These are phyloP conservation scores for Acomys russatus DNA, from an alignment of 2,797 vertebrate species.

Conservation along the genomic window DNA sequence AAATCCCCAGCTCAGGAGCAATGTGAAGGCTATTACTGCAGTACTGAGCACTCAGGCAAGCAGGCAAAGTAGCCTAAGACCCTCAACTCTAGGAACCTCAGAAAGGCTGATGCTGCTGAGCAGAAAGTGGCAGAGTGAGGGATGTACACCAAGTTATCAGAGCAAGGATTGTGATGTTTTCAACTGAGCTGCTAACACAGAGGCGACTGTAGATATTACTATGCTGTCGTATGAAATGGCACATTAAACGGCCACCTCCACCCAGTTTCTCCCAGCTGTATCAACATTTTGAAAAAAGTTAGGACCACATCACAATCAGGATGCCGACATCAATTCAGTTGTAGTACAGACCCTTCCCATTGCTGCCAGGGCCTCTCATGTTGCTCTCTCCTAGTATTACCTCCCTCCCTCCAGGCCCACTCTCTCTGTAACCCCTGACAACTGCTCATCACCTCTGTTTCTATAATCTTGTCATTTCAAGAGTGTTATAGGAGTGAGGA, in stretches of 20 bases:
- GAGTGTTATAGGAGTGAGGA: not conserved
- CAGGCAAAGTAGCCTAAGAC: not conserved
- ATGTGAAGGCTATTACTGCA: not conserved
- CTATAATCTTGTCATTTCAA: not conserved
- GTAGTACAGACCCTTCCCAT: too few relatives aligned
- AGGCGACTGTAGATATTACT: not conserved
- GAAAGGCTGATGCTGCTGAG: not conserved
- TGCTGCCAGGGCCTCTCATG: not conserved
- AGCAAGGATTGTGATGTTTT: not conserved
- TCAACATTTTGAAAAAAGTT: not conserved
- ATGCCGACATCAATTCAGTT: not conserved
- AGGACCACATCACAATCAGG: not conserved
- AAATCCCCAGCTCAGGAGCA: not conserved
- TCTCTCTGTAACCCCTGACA: not conserved
- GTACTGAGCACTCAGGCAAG: too few relatives aligned
- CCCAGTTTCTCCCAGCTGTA: not conserved
- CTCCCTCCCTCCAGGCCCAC: not conserved
- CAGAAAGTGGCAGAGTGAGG: not conserved
- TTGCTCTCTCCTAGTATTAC: not conserved
- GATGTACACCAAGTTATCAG: not conserved
- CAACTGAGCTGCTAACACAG: not conserved
- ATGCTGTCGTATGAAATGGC: not conserved
- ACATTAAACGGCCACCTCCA: not conserved
- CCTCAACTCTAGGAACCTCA: not conserved
- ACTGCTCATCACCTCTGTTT: not conserved